These are phyloP conservation scores for Plagiodera versicolora DNA, from an alignment of 2,888 invertebrate genomes.

Conservation along the genomic window DNA sequence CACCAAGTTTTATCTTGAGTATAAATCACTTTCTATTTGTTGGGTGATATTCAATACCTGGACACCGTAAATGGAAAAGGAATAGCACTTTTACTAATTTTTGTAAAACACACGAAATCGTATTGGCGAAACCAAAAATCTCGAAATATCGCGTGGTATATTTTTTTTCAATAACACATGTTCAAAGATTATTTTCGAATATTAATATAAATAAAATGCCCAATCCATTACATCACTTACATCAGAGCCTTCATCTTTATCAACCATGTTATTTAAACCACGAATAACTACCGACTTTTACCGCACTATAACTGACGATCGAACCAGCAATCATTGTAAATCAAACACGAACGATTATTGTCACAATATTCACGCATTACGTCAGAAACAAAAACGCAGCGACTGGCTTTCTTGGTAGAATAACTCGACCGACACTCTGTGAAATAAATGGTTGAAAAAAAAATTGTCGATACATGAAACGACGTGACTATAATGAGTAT, in stretches of 20 bases:
- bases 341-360: slow-evolving; percentile 34
- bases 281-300: not conserved
- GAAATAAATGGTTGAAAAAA: slow-evolving; percentile 16
- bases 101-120: no score
- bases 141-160: no score
- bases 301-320: slow-evolving; percentile 17
- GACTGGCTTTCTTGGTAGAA: slow-evolving; percentile 31
- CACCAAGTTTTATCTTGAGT: no score
- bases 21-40: no score
- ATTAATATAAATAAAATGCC: not conserved
- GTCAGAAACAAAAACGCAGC: slow-evolving; percentile 38
- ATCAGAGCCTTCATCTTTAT: not conserved
- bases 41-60: no score
- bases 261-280: not conserved
- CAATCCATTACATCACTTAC: not conserved
- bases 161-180: no score
- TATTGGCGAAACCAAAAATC: no score
- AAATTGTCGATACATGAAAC: slow-evolving; percentile 27
- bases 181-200: no score
- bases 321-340: slow-evolving; percentile 26
- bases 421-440: slow-evolving; percentile 13
- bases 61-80: no score
- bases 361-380: slow-evolving; percentile 40
- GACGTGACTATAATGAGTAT: slow-evolving; percentile 16
- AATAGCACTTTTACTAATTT: no score